These are phyloP conservation scores for Myotis lucifugus DNA, from an alignment of 2,113 vertebrate species.

Conservation along the genomic window DNA sequence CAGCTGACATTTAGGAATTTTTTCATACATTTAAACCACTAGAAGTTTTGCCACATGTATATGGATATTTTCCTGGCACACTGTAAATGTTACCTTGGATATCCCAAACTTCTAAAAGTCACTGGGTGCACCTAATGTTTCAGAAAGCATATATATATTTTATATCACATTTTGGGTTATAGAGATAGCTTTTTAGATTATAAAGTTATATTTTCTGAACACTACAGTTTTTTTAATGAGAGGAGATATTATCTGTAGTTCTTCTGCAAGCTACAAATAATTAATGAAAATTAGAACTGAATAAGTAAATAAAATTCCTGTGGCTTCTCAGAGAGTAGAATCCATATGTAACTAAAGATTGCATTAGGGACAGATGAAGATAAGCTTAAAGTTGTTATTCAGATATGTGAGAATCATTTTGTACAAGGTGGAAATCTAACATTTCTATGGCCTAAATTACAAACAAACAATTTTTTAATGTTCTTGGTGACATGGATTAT, in stretches of 20 bases:
- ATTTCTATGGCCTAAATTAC: background rate
- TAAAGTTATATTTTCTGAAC: background rate
- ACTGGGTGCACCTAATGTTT: background rate
- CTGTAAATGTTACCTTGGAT: background rate
- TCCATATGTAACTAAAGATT: background rate
- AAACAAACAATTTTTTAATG: background rate
- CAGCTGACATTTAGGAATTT: background rate
- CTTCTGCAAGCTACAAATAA: background rate
- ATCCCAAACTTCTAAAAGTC: background rate
- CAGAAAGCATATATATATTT: background rate
- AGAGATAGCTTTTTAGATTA: background rate
- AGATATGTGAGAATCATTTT: background rate
- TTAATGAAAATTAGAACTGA: background rate
- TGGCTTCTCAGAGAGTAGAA: background rate
- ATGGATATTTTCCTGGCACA: background rate
- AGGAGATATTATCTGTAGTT: background rate
- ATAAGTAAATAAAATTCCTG: background rate
- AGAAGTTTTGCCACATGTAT: background rate
- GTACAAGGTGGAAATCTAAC: background rate
- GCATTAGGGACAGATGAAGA: background rate
- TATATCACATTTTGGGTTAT: background rate
- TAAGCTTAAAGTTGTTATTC: background rate
- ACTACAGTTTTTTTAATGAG: conserved; percentile 9
- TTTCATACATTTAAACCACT: background rate
- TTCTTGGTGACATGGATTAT: background rate